Evolutionary conservation across 2,113 vertebrate species (phyloP).

Genomic region (Nothocercus julius): DNA sequence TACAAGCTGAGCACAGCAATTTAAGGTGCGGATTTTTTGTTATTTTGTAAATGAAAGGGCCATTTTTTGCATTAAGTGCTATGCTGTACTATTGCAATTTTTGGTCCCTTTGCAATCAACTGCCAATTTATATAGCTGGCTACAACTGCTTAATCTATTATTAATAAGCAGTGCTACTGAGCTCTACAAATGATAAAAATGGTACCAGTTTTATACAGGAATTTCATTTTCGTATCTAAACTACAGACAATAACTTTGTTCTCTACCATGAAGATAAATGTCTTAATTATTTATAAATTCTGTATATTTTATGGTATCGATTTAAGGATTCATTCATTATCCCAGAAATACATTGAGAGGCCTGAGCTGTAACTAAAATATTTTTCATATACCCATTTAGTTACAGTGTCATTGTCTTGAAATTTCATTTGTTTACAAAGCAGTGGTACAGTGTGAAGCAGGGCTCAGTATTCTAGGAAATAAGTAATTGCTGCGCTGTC

Average conservation of each 20-base stretch:
- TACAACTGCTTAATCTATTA: conserved; percentile 77
- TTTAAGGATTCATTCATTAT: conserved; percentile 73
- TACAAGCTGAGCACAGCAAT: conserved; percentile 58
- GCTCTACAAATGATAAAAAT: conserved; percentile 73
- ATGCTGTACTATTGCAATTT: conserved; percentile 64
- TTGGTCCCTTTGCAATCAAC: conserved; percentile 70
- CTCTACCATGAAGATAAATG: conserved; percentile 72
- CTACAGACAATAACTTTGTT: conserved; percentile 70
- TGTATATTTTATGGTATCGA: conserved; percentile 65
- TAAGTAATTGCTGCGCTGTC: conserved; percentile 31
- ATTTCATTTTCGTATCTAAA: conserved; percentile 74
- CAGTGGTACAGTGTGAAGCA: conserved; percentile 16
- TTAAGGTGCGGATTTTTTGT: conserved; percentile 68
- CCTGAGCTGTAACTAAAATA: conserved; percentile 71
- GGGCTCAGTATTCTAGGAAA: conserved; percentile 8
- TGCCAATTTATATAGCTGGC: conserved; percentile 75
- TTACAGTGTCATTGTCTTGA: conserved; percentile 49
- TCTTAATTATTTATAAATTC: conserved; percentile 76
- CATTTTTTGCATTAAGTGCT: conserved; percentile 69
- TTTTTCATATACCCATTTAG: conserved; percentile 71
- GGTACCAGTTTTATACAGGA: conserved; percentile 64
- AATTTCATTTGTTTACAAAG: conserved; percentile 52
- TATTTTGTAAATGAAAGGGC: conserved; percentile 67
- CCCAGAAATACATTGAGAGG: conserved; percentile 59
- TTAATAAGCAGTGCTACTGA: conserved; percentile 74